Conservation (phyloP, 2,888 invertebrate genomes). For the Pollenia amentaria region DNA sequence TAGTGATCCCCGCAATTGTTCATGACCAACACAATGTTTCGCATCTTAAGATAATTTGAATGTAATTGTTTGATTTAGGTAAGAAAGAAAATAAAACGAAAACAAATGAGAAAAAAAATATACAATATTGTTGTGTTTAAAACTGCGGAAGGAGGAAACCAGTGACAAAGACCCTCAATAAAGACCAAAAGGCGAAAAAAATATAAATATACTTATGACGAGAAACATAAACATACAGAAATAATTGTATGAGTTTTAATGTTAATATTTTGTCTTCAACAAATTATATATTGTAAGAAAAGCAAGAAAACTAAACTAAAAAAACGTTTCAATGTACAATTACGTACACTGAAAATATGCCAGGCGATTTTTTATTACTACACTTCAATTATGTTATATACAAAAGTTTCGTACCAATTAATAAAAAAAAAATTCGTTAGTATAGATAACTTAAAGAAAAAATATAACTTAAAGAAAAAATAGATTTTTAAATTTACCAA, state of each 20-base stretch:
- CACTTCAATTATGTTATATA: too few species aligned
- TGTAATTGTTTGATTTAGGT: slow-evolving; percentile 71
- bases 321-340: slow-evolving; percentile 13
- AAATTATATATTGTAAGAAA: slow-evolving; percentile 55
- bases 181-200: slow-evolving; percentile 3
- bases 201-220: neutral
- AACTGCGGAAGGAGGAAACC: slow-evolving; percentile 72
- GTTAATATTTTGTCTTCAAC: slow-evolving; percentile 72
- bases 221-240: slow-evolving; percentile 49
- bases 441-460: too few species aligned
- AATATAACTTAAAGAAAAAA: too few species aligned
- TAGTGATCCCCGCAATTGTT: slow-evolving; percentile 64
- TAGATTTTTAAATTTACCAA: too few species aligned
- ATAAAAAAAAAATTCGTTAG: too few species aligned
- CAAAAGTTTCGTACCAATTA: too few species aligned
- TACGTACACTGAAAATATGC: neutral
- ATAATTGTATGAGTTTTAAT: slow-evolving; percentile 67
- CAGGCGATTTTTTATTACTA: too few species aligned
- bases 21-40: slow-evolving; percentile 62
- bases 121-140: slow-evolving; percentile 43
- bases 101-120: slow-evolving; percentile 3
- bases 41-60: slow-evolving; percentile 68
- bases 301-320: slow-evolving; percentile 1
- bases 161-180: slow-evolving; percentile 63
- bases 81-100: slow-evolving; percentile 41